Evolutionary conservation across 2,113 vertebrate genomes (phyloP).

Genomic region (Melospiza georgiana): DNA sequence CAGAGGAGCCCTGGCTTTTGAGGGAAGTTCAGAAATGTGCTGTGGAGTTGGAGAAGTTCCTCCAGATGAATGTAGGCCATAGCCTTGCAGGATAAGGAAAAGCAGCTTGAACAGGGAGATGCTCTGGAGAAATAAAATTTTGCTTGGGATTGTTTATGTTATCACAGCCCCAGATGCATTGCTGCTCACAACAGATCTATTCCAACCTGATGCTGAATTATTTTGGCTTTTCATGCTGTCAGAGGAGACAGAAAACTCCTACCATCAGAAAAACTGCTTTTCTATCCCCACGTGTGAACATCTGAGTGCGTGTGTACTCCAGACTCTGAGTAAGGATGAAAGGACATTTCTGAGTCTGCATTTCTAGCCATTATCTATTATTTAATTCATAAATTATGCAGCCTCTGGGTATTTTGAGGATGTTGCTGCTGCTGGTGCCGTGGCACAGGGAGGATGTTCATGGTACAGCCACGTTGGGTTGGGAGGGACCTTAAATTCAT

Average conservation of each 20-base stretch:
- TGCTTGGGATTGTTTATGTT: background rate
- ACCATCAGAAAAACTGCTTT: background rate
- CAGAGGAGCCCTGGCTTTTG: constrained; percentile 11
- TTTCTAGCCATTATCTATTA: background rate
- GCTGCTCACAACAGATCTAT: background rate
- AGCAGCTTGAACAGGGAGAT: background rate
- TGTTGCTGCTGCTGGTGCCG: background rate
- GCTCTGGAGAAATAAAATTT: background rate
- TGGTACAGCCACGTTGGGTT: background rate
- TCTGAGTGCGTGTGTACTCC: background rate
- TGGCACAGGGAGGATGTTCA: accelerated
- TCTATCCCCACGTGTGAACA: background rate
- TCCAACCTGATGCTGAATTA: background rate
- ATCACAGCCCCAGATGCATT: background rate
- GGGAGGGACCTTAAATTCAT: background rate
- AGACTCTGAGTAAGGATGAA: background rate
- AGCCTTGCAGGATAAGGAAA: background rate
- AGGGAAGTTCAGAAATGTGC: background rate
- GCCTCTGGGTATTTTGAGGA: background rate
- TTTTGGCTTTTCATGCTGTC: background rate
- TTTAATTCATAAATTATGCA: background rate
- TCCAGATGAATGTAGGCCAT: background rate
- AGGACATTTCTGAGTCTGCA: background rate
- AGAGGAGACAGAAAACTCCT: background rate
- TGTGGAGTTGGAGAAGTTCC: background rate